Evolutionary conservation across 30 jellyfish, hydroid and myxozoan species (phyloP).

Genomic region (Calvadosia cruxmelitensis): DNA sequence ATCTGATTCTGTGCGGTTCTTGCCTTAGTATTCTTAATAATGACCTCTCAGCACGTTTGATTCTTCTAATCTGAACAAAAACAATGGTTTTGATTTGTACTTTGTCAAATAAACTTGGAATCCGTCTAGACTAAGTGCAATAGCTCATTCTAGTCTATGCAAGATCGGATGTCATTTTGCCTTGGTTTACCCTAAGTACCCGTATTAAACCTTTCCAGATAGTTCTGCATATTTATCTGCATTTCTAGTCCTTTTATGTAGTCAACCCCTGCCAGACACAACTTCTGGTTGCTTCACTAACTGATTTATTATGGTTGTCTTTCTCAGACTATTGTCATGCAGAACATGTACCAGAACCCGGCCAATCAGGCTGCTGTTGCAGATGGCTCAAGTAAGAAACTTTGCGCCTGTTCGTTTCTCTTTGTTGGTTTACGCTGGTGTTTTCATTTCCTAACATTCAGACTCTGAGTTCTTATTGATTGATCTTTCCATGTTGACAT

Average conservation of each 20-base stretch:
- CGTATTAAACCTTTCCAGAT: neutral
- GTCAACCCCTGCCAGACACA: too few species aligned
- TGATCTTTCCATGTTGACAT: neutral
- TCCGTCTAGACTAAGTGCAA: too few species aligned
- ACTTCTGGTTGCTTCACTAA: neutral
- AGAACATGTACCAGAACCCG: conserved; percentile 93
- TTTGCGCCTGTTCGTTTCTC: neutral
- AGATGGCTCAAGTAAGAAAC: conserved; percentile 55
- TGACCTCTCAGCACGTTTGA: too few species aligned
- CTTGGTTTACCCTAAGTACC: too few species aligned
- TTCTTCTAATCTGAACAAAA: too few species aligned
- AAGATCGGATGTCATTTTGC: too few species aligned
- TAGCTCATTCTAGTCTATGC: too few species aligned
- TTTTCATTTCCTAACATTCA: neutral
- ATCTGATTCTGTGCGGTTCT: too few species aligned
- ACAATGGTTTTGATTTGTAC: too few species aligned
- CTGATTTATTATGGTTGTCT: neutral
- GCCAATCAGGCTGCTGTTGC: conserved; percentile 88
- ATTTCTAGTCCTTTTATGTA: too few species aligned
- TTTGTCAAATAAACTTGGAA: too few species aligned
- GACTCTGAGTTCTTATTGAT: neutral
- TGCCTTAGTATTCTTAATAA: too few species aligned
- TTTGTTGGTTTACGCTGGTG: neutral
- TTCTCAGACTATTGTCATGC: conserved; percentile 75
- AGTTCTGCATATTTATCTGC: neutral